A percentile compares a stretch with the other conserved stretches of the same genome.
These are phyloP conservation scores for Timandra comae DNA, from an alignment of 2,888 invertebrate genomes.

Conservation along the genomic window DNA sequence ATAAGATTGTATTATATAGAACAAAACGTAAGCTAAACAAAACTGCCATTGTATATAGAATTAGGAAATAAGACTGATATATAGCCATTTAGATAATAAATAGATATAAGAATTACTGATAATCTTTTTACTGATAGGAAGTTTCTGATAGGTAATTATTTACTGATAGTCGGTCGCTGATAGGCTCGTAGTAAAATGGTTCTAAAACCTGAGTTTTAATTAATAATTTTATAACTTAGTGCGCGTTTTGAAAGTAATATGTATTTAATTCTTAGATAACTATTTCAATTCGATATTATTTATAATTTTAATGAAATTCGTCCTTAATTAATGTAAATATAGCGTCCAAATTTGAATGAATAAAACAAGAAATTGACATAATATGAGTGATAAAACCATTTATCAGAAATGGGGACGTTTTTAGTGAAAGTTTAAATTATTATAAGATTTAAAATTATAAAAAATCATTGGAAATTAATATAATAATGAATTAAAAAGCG, in stretches of 20 bases:
- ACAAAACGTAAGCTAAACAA: slow-evolving; percentile 55
- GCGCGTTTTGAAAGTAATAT: background rate
- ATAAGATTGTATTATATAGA: slow-evolving; percentile 14
- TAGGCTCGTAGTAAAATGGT: too few relatives aligned
- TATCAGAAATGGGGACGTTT: background rate
- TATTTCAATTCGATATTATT: too few relatives aligned
- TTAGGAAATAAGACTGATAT: slow-evolving; percentile 50
- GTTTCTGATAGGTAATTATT: too few relatives aligned
- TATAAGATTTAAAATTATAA: slow-evolving; percentile 6
- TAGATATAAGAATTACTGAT: slow-evolving; percentile 6
- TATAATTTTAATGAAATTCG: too few relatives aligned
- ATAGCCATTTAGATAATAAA: slow-evolving; percentile 34
- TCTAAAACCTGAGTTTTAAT: background rate
- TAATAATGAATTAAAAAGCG: background rate
- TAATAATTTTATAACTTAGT: slow-evolving; percentile 2
- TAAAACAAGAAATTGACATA: slow-evolving; percentile 23
- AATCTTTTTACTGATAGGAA: slow-evolving; percentile 2
- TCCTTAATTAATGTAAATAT: slow-evolving; percentile 55
- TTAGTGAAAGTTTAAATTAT: background rate
- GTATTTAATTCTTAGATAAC: slow-evolving; percentile 7
- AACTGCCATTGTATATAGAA: slow-evolving; percentile 67
- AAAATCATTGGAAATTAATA: background rate
- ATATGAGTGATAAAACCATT: background rate
- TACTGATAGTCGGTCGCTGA: too few relatives aligned
- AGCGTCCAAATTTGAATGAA: slow-evolving; percentile 61